Base-by-base conservation (phyloP, 2,888 invertebrate genomes). In the Dryococelus australis region DNA sequence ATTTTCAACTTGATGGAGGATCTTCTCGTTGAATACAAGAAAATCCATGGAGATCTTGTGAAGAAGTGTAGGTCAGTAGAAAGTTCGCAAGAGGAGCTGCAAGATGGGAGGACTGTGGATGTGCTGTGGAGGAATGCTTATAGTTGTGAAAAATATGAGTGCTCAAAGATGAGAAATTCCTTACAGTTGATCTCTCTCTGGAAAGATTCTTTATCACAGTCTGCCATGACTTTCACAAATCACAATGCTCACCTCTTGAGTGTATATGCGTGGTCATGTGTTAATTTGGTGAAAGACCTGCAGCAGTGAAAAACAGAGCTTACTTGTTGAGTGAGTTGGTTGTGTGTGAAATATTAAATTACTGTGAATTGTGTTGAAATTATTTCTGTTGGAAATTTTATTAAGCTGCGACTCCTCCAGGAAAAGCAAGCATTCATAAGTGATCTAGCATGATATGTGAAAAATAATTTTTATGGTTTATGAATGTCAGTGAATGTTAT, bases 231-330 rank as follows among this genome's bases (percentile, higher is more conserved):
- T 65, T 65, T 65, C 65, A 65, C 65, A 8, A 65, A 65, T n/a
- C 65, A 65, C 65, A 65, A 65, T n/a, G 65, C 65, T n/a, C 65
- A 65, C 65, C 65, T 65, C 24, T n/a, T 65, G n/a, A 65, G 65
- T 65, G 16, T 65, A n/a, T 65, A 65, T n/a, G 65, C 65, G 2
- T 65, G 65, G 65, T 24, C 65, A 1, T 65, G 65, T 65, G 24
- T 65, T n/a, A 24, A 65, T 24, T 20, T 65, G 65, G 65, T n/a
- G 65, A 65, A 65, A n/a, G 65, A 65, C 16, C 65, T 65, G 65
- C 65, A 65, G 65, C 65, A 65, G 65, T 65, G 16, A n/a, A 65
- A 8, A 9, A n/a, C 24, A 65, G 10, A 20, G 8, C 24, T 65
- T 9, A n/a, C 65, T 65, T 65, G 65, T 24, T n/a, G 8, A 3